Conservation (phyloP, 2,113 vertebrate genomes). For the Rhinoptilus africanus region DNA sequence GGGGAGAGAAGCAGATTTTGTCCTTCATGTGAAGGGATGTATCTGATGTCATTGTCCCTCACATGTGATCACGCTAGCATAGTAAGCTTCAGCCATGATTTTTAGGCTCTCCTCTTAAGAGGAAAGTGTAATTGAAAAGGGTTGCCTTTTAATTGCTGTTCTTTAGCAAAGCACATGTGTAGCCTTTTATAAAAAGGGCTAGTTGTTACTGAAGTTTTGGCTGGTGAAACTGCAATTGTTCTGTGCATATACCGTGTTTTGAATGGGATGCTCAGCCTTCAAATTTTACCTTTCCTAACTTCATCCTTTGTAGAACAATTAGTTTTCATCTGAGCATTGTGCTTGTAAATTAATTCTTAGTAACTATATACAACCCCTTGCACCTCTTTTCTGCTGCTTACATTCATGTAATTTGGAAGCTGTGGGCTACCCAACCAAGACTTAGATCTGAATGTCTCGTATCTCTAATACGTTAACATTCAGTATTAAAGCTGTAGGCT, state of each 20-base stretch:
- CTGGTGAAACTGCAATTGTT: neutral
- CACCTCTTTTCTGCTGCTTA: neutral
- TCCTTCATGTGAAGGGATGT: neutral
- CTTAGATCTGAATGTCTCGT: neutral
- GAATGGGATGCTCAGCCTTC: neutral
- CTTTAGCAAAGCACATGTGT: neutral
- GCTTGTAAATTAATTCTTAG: neutral
- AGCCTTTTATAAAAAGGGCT: neutral
- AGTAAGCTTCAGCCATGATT: neutral
- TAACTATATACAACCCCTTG: neutral
- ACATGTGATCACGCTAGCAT: neutral
- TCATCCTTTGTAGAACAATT: neutral
- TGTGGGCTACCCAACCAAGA: neutral
- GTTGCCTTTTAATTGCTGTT: neutral
- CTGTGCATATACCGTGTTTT: fast-evolving
- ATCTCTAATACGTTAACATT: neutral
- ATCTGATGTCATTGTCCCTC: neutral
- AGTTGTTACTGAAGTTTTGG: neutral
- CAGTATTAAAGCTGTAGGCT: neutral
- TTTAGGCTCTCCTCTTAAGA: neutral
- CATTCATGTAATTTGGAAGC: neutral
- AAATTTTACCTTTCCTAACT: neutral
- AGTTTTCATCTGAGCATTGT: neutral
- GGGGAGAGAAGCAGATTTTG: neutral
- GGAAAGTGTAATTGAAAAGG: neutral